phyloP scores from a whole-genome alignment of 2,888 invertebrate species.

The Conomelus anceps region DNA sequence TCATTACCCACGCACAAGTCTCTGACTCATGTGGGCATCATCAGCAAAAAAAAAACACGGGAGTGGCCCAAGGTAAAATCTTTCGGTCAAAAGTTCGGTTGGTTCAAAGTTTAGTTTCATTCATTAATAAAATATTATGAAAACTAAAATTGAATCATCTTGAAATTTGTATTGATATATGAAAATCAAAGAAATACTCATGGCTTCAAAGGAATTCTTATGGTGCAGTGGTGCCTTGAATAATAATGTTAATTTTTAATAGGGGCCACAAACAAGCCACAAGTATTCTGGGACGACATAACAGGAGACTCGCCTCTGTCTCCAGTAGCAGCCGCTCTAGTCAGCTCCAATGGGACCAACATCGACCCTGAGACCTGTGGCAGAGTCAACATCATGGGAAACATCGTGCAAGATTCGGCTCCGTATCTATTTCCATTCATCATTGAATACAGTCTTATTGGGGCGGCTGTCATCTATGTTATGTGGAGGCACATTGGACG shows the following conservation, averaged over 20 bases:
- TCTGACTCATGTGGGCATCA: too few relatives aligned
- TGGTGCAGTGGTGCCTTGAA: not conserved
- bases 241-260: not conserved
- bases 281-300: constrained; percentile 27
- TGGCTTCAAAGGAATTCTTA: too few relatives aligned
- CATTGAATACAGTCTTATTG: constrained; percentile 91
- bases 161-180: too few relatives aligned
- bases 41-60: too few relatives aligned
- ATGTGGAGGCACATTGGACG: constrained; percentile 95
- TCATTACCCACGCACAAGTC: too few relatives aligned
- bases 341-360: constrained; percentile 36
- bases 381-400: constrained; percentile 83
- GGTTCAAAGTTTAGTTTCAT: too few relatives aligned
- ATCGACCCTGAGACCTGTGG: constrained; percentile 52
- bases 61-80: too few relatives aligned
- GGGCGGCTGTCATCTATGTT: constrained; percentile 89
- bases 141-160: too few relatives aligned
- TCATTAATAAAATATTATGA: too few relatives aligned
- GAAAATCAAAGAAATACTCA: too few relatives aligned
- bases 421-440: constrained; percentile 94
- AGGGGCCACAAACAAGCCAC: constrained; percentile 9
- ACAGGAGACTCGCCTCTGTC: constrained; percentile 21
- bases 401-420: constrained; percentile 84
- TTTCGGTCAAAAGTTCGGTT: too few relatives aligned
- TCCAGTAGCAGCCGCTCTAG: constrained; percentile 28